Evolutionary conservation across 1,140 invertebrate species (phyloP).

Genomic region (Pemphigus obesinymphae): DNA sequence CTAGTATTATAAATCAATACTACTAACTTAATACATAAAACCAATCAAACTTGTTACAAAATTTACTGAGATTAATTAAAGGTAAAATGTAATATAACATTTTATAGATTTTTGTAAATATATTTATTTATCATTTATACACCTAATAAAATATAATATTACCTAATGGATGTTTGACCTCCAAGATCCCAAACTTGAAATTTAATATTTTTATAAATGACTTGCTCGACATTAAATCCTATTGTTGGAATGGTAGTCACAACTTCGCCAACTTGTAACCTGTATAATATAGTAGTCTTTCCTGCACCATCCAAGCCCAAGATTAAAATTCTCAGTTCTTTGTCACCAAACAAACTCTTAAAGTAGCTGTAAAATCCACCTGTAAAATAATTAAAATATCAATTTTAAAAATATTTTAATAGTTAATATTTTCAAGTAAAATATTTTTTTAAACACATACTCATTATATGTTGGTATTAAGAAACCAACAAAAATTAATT

Average conservation of each 20-base stretch:
- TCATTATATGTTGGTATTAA: too few relatives aligned
- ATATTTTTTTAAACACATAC: too few relatives aligned
- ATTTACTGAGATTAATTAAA: too few relatives aligned
- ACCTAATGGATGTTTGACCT: constrained; percentile 91
- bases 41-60: too few relatives aligned
- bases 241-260: constrained; percentile 99
- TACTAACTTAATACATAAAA: too few relatives aligned
- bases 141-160: constrained; percentile 43
- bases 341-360: constrained; percentile 81
- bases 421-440: background rate
- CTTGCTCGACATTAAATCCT: constrained; percentile 97
- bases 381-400: constrained; percentile 50
- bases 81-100: too few relatives aligned
- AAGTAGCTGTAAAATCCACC: constrained; percentile 95
- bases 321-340: constrained; percentile 97
- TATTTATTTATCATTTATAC: too few relatives aligned
- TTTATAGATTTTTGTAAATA: too few relatives aligned
- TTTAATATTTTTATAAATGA: constrained; percentile 92
- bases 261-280: constrained; percentile 96
- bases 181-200: constrained; percentile 99
- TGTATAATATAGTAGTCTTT: constrained; percentile 98
- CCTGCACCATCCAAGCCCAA: constrained; percentile 95
- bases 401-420: background rate
- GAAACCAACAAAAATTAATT: too few relatives aligned
- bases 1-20: too few relatives aligned